phyloP scores from a whole-genome alignment of 2,888 invertebrate genomes.

The Hermaeophaga mercurialis region DNA sequence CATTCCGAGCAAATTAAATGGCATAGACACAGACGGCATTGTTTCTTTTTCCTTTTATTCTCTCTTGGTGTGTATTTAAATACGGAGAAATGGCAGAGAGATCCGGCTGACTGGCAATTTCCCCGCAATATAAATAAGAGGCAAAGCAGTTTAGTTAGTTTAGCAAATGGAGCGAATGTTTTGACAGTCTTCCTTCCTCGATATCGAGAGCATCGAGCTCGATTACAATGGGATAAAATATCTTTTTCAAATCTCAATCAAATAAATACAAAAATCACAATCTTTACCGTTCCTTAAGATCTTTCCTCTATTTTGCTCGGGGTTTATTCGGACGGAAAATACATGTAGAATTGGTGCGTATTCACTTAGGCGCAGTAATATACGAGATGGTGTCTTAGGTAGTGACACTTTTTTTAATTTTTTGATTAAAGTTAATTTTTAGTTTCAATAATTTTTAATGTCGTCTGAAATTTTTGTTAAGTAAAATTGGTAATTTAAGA shows the following conservation, averaged over 20 bases:
- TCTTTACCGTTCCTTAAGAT: no score
- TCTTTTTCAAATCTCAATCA: constrained; percentile 30
- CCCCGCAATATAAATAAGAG: constrained; percentile 58
- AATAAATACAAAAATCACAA: constrained; percentile 39
- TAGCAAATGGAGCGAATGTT: constrained; percentile 62
- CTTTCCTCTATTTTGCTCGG: no score
- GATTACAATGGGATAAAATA: constrained; percentile 46
- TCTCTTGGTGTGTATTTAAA: constrained; percentile 34
- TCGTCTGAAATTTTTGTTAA: no score
- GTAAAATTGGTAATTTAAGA: no score
- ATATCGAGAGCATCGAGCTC: constrained; percentile 34
- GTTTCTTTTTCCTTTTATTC: constrained; percentile 24
- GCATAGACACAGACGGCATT: constrained; percentile 24
- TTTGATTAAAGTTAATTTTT: no score
- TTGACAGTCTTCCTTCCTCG: constrained; percentile 52
- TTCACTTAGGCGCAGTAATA: no score
- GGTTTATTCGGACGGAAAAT: no score
- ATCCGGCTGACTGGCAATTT: constrained; percentile 36
- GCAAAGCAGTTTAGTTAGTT: constrained; percentile 61
- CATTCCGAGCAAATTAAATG: constrained; percentile 31
- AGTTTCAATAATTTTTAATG: no score
- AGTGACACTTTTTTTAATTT: no score
- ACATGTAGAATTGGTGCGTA: no score
- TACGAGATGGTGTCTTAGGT: no score
- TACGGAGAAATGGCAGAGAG: constrained; percentile 34